phyloP scores from a whole-genome alignment of 2,113 vertebrate genomes.

The Sula dactylatra region DNA sequence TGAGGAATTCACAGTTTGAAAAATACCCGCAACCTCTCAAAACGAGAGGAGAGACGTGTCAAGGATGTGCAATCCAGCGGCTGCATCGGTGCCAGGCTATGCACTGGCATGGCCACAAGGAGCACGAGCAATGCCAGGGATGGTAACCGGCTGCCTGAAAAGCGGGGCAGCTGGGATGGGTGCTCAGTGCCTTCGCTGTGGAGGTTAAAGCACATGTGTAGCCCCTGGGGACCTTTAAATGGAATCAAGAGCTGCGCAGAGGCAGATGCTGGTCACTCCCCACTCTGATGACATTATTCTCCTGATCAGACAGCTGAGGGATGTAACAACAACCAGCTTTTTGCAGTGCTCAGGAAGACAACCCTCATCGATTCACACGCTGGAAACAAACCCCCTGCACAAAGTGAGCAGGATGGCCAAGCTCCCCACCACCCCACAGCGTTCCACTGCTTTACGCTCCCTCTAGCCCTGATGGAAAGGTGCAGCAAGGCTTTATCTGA shows the following conservation, averaged over 20 bases:
- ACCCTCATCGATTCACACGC: rapidly evolving
- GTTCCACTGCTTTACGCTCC: not conserved
- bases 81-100: rapidly evolving
- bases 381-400: not conserved
- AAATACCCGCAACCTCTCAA: not conserved
- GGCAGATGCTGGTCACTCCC: rapidly evolving
- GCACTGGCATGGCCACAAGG: rapidly evolving
- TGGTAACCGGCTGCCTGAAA: rapidly evolving
- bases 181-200: rapidly evolving
- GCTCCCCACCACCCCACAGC: not conserved
- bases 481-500: not conserved
- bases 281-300: rapidly evolving
- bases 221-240: rapidly evolving
- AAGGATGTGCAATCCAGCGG: rapidly evolving
- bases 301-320: not conserved
- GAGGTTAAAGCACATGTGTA: not conserved
- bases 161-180: not conserved
- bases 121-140: not conserved
- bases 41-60: rapidly evolving
- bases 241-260: not conserved
- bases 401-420: not conserved
- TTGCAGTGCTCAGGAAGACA: not conserved
- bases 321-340: not conserved
- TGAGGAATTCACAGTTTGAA: not conserved
- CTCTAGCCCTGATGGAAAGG: not conserved